Evolutionary conservation across 2,797 vertebrate genomes (phyloP).

Genomic region (Sphaeramia orbicularis): DNA sequence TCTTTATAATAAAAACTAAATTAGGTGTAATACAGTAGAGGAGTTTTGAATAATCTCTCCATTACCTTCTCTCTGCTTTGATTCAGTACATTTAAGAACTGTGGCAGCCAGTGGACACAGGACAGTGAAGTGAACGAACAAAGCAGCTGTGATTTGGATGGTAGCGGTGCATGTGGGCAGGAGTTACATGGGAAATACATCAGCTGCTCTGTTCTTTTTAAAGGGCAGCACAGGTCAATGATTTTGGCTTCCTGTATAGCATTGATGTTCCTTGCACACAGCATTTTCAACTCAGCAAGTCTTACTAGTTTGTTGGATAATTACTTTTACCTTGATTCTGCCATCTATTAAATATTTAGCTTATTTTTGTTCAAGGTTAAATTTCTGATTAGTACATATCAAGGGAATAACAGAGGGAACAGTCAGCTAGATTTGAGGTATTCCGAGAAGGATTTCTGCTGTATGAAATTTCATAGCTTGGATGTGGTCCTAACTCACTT

Average conservation of each 20-base stretch:
- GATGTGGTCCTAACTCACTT: neutral
- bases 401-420: neutral
- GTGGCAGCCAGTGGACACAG: slow-evolving; percentile 10
- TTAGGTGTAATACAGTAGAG: neutral
- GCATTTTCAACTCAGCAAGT: neutral
- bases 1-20: neutral
- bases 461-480: neutral
- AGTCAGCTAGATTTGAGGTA: slow-evolving; percentile 8
- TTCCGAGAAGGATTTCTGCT: slow-evolving; percentile 16
- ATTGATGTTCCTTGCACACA: slow-evolving; percentile 18
- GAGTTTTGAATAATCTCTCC: neutral
- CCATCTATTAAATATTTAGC: slow-evolving; percentile 16
- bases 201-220: slow-evolving; percentile 27
- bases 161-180: slow-evolving; percentile 22
- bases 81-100: slow-evolving; percentile 13
- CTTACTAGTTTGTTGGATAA: slow-evolving; percentile 11
- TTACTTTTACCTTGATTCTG: slow-evolving; percentile 4
- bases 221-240: slow-evolving; percentile 29
- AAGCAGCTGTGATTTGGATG: slow-evolving; percentile 23
- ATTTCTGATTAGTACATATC: slow-evolving; percentile 6
- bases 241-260: slow-evolving; percentile 5
- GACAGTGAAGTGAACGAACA: slow-evolving; percentile 18
- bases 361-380: slow-evolving; percentile 15
- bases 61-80: slow-evolving; percentile 1
- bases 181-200: slow-evolving; percentile 32